These are phyloP conservation scores for Limosa lapponica DNA, from an alignment of 2,797 vertebrate genomes.

Conservation along the genomic window DNA sequence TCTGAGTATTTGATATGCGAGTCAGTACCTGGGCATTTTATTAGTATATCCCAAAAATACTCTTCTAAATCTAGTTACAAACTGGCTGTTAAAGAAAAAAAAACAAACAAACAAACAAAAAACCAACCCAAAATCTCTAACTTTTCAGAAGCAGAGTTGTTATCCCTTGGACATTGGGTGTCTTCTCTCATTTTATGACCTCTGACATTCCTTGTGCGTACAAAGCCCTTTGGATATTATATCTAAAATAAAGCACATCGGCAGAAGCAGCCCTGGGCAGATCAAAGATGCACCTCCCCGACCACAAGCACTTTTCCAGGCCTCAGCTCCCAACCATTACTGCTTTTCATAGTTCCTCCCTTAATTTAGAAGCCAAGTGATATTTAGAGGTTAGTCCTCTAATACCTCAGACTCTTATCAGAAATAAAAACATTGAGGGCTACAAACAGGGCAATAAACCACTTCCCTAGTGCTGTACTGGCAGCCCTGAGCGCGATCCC, in stretches of 20 bases:
- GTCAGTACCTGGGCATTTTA: background rate
- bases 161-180: background rate
- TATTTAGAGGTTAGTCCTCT: background rate
- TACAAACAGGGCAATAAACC: background rate
- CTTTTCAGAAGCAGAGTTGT: too few relatives aligned
- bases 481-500: background rate
- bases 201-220: background rate
- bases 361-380: background rate
- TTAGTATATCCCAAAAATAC: background rate
- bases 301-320: background rate
- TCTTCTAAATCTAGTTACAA: background rate
- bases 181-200: background rate
- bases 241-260: fast-evolving
- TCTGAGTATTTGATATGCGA: too few relatives aligned
- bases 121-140: fast-evolving
- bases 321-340: background rate
- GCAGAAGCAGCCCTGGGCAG: background rate
- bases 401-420: background rate
- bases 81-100: background rate
- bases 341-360: background rate
- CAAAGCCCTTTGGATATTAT: fast-evolving
- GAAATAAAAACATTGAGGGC: background rate
- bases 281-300: background rate
- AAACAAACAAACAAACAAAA: too few relatives aligned
- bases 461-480: background rate